phyloP scores from a whole-genome alignment of 2,888 invertebrate genomes.

The Choreutis nemorana region DNA sequence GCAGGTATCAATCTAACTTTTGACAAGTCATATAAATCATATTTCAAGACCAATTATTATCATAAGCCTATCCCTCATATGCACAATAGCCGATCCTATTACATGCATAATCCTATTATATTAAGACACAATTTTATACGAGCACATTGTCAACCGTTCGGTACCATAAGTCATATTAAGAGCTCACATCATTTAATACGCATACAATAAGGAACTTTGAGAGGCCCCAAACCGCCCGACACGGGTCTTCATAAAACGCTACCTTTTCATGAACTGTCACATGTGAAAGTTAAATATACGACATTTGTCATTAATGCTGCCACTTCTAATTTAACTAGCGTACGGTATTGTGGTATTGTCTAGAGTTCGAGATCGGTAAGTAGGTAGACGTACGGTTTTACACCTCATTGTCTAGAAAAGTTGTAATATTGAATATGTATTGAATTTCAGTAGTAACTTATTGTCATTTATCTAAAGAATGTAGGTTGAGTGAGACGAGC shows the following conservation, averaged over 20 bases:
- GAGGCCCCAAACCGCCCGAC: conserved; percentile 20
- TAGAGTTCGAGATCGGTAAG: no score
- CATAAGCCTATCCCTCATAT: conserved; percentile 43
- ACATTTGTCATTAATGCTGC: conserved; percentile 50
- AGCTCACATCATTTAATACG: conserved; percentile 42
- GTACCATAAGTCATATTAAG: conserved; percentile 51
- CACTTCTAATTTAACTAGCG: conserved; percentile 41
- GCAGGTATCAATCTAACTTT: conserved; percentile 18
- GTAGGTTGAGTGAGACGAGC: no score
- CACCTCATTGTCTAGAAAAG: no score
- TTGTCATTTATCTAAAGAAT: no score
- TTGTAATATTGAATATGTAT: no score
- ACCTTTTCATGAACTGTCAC: conserved; percentile 43
- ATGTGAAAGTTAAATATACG: conserved; percentile 47
- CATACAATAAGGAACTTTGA: conserved; percentile 30
- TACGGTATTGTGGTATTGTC: no score
- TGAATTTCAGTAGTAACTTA: no score
- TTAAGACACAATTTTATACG: conserved; percentile 51
- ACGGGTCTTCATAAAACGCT: conserved; percentile 31
- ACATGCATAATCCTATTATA: conserved; percentile 54
- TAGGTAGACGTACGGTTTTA: no score
- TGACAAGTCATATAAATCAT: conserved; percentile 49
- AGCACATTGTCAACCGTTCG: conserved; percentile 43
- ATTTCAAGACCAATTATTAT: conserved; percentile 50
- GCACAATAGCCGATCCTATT: conserved; percentile 36